Evolutionary conservation across 2,113 vertebrate genomes (phyloP).

Genomic region (Microcebus lehilahytsara): DNA sequence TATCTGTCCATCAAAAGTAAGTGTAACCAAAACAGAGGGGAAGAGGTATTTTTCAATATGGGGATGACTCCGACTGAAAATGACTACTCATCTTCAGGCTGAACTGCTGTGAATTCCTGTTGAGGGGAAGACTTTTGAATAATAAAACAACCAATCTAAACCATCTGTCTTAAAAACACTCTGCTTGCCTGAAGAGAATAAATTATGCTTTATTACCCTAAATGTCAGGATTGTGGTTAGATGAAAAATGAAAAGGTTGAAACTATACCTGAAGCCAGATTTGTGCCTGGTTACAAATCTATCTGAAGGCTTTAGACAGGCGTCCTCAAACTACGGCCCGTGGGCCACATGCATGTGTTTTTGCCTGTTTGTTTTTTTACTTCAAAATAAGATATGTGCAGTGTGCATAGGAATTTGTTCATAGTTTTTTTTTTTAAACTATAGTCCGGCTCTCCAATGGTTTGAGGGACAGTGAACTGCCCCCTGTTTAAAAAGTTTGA

Average conservation of each 20-base stretch:
- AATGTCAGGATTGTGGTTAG: no score
- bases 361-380: no score
- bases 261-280: conserved; percentile 33
- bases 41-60: conserved; percentile 60
- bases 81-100: conserved; percentile 62
- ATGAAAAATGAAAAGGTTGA: background rate
- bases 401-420: no score
- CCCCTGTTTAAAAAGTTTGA: no score
- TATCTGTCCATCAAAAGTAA: conserved; percentile 69
- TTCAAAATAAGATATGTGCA: no score
- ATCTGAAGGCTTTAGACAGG: background rate
- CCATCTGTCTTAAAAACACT: conserved; percentile 62
- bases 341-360: no score
- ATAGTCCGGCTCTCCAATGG: no score
- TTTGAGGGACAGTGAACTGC: no score
- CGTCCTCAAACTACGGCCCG: no score
- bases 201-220: background rate
- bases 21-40: conserved; percentile 60
- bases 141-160: conserved; percentile 69
- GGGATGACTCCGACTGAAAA: conserved; percentile 43
- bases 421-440: no score
- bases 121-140: conserved; percentile 67
- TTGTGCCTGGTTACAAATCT: background rate
- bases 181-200: background rate
- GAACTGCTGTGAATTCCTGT: conserved; percentile 60